phyloP scores from a whole-genome alignment of 2,113 vertebrate species.

The Elaphurus davidianus region DNA sequence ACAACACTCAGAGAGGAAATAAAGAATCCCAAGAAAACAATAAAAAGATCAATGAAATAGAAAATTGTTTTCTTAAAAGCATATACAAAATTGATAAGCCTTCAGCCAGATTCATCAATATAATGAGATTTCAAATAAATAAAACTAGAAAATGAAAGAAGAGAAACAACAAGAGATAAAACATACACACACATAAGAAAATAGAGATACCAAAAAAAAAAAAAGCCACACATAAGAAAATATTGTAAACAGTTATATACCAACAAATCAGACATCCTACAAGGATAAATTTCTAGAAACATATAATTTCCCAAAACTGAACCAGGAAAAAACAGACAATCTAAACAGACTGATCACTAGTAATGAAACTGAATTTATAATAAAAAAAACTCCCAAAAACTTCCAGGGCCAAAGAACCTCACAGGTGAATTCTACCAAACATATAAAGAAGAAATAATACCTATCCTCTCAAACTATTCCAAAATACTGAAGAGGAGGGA shows the following conservation, averaged over 20 bases:
- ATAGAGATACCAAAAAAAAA: background rate
- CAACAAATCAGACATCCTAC: background rate
- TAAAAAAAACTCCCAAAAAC: background rate
- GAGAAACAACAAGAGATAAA: background rate
- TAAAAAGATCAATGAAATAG: background rate
- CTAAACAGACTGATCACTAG: background rate
- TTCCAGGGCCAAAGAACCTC: background rate
- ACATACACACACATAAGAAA: background rate
- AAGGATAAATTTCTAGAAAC: background rate
- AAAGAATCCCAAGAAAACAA: background rate
- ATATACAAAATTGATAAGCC: background rate
- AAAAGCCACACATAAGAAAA: background rate
- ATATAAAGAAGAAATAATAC: background rate
- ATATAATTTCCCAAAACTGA: background rate
- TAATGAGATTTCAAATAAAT: background rate
- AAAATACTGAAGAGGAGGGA: background rate
- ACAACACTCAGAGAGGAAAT: background rate
- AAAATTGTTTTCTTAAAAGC: background rate
- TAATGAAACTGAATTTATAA: background rate
- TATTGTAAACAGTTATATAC: background rate
- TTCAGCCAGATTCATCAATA: background rate
- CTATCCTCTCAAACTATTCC: background rate
- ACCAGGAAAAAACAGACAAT: background rate
- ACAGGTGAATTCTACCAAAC: background rate
- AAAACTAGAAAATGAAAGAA: background rate